These are phyloP conservation scores for Phaonia tiefii DNA, from an alignment of 2,888 invertebrate genomes.

Conservation along the genomic window DNA sequence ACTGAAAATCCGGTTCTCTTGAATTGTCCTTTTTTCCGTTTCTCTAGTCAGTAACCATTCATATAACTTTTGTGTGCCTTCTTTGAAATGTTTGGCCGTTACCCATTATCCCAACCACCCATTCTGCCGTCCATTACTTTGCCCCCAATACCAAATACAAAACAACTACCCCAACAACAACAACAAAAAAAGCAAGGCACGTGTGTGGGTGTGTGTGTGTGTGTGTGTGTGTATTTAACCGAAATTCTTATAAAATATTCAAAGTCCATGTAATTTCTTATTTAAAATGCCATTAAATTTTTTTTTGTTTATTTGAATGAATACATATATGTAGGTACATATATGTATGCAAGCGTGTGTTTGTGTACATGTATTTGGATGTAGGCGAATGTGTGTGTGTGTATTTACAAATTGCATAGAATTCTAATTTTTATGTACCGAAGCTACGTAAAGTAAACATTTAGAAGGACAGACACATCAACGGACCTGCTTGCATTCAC, in stretches of 20 bases:
- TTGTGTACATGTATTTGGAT: slow-evolving; percentile 3
- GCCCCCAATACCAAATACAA: slow-evolving; percentile 17
- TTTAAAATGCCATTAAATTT: slow-evolving; percentile 81
- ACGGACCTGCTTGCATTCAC: slow-evolving; percentile 7
- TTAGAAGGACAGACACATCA: not conserved
- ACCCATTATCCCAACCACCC: not conserved
- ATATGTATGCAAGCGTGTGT: not conserved
- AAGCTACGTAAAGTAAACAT: too few relatives aligned
- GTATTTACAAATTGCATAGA: slow-evolving; percentile 24
- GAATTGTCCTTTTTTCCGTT: too few relatives aligned
- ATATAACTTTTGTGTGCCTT: not conserved
- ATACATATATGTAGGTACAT: slow-evolving; percentile 16
- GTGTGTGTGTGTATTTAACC: slow-evolving; percentile 55
- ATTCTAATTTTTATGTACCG: not conserved
- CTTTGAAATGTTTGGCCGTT: not conserved
- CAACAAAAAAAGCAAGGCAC: not conserved
- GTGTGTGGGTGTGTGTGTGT: slow-evolving; percentile 3
- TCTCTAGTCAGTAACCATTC: too few relatives aligned
- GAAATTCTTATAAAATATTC: slow-evolving; percentile 79
- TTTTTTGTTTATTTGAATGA: slow-evolving; percentile 74
- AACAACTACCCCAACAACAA: not conserved
- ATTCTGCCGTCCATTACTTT: slow-evolving; percentile 4
- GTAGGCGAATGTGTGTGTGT: slow-evolving; percentile 17
- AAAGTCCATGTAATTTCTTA: slow-evolving; percentile 80
- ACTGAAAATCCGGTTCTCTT: too few relatives aligned